Conservation (phyloP, 2,113 vertebrate species). For the Drymodes brunneopygia region DNA sequence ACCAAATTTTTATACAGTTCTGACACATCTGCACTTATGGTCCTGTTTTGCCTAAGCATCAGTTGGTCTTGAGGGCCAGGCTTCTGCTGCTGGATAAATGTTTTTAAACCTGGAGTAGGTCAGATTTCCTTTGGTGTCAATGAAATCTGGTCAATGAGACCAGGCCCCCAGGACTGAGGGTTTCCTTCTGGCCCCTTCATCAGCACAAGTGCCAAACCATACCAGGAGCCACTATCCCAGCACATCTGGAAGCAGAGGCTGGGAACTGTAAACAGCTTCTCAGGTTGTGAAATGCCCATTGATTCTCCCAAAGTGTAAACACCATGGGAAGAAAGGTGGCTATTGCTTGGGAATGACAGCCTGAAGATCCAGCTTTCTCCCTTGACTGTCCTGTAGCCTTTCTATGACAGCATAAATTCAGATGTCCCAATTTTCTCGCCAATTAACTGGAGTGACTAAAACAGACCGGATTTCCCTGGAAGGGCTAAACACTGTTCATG, state of each 20-base stretch:
- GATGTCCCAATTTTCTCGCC: not conserved
- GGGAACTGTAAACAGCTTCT: slow-evolving; percentile 9
- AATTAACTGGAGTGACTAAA: not conserved
- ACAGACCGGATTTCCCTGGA: not conserved
- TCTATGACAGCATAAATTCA: not conserved
- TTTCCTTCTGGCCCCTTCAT: not conserved
- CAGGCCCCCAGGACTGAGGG: not conserved
- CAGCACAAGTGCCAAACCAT: not conserved
- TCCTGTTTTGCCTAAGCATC: not conserved
- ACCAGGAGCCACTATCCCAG: not conserved
- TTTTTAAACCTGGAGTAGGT: not conserved
- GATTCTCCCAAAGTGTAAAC: not conserved
- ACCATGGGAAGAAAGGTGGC: not conserved
- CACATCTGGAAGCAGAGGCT: not conserved
- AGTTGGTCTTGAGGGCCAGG: not conserved
- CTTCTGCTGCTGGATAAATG: not conserved
- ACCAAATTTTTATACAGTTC: not conserved
- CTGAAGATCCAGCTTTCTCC: not conserved
- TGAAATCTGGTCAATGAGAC: not conserved
- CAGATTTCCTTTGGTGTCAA: not conserved
- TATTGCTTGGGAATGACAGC: not conserved
- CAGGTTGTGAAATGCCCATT: slow-evolving; percentile 35
- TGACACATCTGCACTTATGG: not conserved
- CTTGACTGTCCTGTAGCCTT: not conserved
- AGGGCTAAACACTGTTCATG: not conserved